Percentiles rank a stretch among this genome's conserved stretches.
phyloP scores from a whole-genome alignment of 2,888 invertebrate genomes.

The Galerucella pusilla region DNA sequence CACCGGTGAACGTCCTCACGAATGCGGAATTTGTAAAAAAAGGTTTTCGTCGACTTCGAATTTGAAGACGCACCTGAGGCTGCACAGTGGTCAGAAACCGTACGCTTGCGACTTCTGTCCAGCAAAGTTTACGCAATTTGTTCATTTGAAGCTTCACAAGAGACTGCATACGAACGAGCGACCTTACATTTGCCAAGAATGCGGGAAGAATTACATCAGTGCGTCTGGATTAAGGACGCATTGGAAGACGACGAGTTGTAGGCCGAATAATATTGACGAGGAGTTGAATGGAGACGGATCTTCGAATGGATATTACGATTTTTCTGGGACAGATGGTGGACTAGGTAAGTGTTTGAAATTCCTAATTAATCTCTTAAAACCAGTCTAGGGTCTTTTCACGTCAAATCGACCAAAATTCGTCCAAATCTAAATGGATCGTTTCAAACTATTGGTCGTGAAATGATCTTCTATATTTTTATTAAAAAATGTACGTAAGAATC shows the following conservation, averaged over 20 bases:
- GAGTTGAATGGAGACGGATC: slow-evolving; percentile 72
- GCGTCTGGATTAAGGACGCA: slow-evolving; percentile 93
- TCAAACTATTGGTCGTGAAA: too few relatives aligned
- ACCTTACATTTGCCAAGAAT: slow-evolving; percentile 96
- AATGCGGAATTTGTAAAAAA: slow-evolving; percentile 98
- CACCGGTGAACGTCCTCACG: slow-evolving; percentile 98
- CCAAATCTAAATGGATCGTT: too few relatives aligned
- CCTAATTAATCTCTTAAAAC: too few relatives aligned
- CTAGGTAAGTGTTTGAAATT: slow-evolving; percentile 48
- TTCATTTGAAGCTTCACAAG: slow-evolving; percentile 96
- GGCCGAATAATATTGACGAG: slow-evolving; percentile 90
- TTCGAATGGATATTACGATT: slow-evolving; percentile 70
- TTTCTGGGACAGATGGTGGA: slow-evolving; percentile 75
- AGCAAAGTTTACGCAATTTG: slow-evolving; percentile 98
- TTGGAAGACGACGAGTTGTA: slow-evolving; percentile 95
- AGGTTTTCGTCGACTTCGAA: slow-evolving; percentile 98
- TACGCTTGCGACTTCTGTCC: slow-evolving; percentile 97
- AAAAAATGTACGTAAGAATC: too few relatives aligned
- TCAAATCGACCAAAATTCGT: too few relatives aligned
- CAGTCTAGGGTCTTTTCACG: too few relatives aligned
- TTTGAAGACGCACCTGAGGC: slow-evolving; percentile 95
- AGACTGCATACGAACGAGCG: slow-evolving; percentile 96
- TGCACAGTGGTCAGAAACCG: slow-evolving; percentile 96
- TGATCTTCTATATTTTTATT: too few relatives aligned
- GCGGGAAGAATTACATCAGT: slow-evolving; percentile 98